phyloP scores from a whole-genome alignment of 1,140 invertebrate species.

The Helicorthomorpha holstii region DNA sequence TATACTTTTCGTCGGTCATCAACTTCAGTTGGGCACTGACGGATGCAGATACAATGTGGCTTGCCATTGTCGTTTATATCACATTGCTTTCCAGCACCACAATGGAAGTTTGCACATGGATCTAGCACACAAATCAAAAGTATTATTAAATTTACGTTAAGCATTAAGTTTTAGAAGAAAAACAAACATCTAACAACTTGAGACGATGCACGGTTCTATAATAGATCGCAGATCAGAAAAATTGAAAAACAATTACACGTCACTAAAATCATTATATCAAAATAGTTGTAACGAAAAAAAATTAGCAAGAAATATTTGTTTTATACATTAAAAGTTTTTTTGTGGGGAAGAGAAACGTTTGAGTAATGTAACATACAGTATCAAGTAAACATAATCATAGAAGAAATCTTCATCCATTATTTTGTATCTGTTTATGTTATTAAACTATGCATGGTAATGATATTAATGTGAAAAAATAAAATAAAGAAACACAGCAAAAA shows the following conservation, averaged over 20 bases:
- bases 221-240: too few species aligned
- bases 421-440: too few species aligned
- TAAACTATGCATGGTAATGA: too few species aligned
- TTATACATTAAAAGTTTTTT: not conserved
- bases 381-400: too few species aligned
- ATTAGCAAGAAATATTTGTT: not conserved
- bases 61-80: constrained; percentile 48
- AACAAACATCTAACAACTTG: not conserved
- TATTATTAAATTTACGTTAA: not conserved
- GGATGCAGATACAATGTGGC: constrained; percentile 69
- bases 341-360: not conserved
- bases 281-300: not conserved
- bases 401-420: too few species aligned
- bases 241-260: not conserved
- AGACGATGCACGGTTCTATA: too few species aligned
- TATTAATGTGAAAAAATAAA: too few species aligned
- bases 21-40: constrained; percentile 55
- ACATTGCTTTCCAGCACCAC: constrained; percentile 74
- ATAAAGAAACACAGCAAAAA: too few species aligned
- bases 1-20: constrained; percentile 53
- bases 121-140: constrained; percentile 28
- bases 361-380: too few species aligned
- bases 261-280: not conserved
- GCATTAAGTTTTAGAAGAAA: not conserved
- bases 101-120: constrained; percentile 68